phyloP scores from a whole-genome alignment of 2,797 vertebrate species.

The Spea hammondii region DNA sequence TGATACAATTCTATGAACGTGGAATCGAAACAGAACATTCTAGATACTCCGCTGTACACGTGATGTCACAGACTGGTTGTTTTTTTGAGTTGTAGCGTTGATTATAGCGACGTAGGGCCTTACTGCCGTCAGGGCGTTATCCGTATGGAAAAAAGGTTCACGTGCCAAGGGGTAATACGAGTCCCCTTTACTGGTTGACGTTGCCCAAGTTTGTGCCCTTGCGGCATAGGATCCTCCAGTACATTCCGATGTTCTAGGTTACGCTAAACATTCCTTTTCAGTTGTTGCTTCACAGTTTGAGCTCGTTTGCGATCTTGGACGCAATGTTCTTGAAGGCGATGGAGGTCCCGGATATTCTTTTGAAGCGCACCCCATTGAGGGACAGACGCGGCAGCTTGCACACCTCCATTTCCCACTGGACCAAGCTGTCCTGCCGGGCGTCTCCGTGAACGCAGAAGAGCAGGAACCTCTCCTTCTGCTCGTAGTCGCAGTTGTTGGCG shows the following conservation, averaged over 20 bases:
- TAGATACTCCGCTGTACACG: constrained; percentile 90
- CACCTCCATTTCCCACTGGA: constrained; percentile 98
- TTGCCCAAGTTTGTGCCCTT: constrained; percentile 9
- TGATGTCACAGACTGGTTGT: constrained; percentile 74
- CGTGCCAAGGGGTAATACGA: constrained; percentile 62
- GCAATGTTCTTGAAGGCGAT: constrained; percentile 99
- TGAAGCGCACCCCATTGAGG: constrained; percentile 95
- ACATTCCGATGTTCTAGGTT: constrained; percentile 72
- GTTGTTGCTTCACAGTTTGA: constrained; percentile 84
- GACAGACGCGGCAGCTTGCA: constrained; percentile 96
- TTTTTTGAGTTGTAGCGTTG: constrained; percentile 76
- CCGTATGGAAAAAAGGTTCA: constrained; percentile 70
- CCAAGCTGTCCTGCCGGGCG: constrained; percentile 90
- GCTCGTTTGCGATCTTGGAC: constrained; percentile 97
- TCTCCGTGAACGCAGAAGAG: constrained; percentile 96
- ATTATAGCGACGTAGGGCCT: constrained; percentile 84
- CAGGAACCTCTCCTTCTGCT: constrained; percentile 94
- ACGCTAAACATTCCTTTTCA: constrained; percentile 62
- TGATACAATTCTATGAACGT: constrained; percentile 94
- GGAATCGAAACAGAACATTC: constrained; percentile 83
- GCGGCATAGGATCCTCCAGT: constrained; percentile 69
- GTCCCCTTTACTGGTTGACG: constrained; percentile 30
- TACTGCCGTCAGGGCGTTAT: constrained; percentile 86
- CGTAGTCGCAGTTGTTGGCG: constrained; percentile 94
- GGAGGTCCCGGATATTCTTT: constrained; percentile 96